Percentiles rank a stretch among this genome's conserved stretches.
Conservation (phyloP, 1,140 invertebrate species). For the Ceratosolen solmsi region DNA sequence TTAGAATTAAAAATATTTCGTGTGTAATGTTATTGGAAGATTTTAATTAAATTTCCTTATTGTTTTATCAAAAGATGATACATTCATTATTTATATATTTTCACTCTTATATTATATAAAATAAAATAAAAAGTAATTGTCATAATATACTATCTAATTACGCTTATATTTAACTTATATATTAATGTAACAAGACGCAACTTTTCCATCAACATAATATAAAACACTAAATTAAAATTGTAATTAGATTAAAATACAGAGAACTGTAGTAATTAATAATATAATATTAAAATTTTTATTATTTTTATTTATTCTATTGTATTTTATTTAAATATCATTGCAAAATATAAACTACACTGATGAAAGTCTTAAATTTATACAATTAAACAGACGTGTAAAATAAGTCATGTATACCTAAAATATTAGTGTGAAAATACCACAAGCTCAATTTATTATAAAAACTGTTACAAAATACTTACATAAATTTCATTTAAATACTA, state of each 20-base stretch:
- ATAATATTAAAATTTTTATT: neutral
- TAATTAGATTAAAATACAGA: neutral
- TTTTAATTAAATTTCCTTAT: no score
- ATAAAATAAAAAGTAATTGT: neutral
- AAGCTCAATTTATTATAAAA: neutral
- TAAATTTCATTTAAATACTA: slow-evolving; percentile 24
- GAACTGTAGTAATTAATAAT: neutral
- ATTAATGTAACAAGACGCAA: neutral
- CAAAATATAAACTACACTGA: neutral
- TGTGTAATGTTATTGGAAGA: no score
- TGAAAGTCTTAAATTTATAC: neutral
- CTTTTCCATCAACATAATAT: neutral
- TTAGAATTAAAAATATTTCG: no score
- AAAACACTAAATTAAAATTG: neutral
- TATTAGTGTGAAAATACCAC: neutral
- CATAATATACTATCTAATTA: neutral
- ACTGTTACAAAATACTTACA: slow-evolving; percentile 14
- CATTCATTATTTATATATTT: neutral
- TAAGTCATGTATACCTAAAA: neutral
- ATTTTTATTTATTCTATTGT: neutral
- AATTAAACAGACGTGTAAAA: no score
- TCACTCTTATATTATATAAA: neutral
- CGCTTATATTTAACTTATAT: neutral
- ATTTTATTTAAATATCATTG: neutral
- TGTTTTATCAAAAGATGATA: no score